Conservation (phyloP, 2,113 vertebrate genomes). For the Syngnathus scovelli region DNA sequence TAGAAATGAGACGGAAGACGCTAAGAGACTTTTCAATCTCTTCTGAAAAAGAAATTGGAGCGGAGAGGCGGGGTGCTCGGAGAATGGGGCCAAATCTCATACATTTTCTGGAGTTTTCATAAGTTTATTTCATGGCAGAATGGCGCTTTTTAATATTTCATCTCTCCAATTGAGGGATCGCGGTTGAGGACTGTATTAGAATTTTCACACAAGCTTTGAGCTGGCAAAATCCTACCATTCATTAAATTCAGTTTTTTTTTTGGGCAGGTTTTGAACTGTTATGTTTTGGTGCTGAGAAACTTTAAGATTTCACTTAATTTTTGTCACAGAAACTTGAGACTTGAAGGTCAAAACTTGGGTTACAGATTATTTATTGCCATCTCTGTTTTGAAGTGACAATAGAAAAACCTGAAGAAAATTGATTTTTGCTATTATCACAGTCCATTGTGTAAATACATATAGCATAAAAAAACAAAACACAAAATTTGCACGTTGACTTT, state of each 20-base stretch:
- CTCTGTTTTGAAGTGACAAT: no score
- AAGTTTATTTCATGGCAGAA: conserved; percentile 30
- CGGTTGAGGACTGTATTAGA: conserved; percentile 31
- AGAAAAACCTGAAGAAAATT: neutral
- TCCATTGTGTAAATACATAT: no score
- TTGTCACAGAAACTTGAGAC: no score
- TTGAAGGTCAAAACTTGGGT: no score
- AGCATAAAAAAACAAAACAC: no score
- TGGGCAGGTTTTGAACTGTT: neutral
- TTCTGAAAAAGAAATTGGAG: conserved; percentile 57
- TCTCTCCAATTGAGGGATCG: conserved; percentile 38
- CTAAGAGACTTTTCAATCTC: conserved; percentile 63
- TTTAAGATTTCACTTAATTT: neutral
- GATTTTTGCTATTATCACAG: no score
- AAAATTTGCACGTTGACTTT: conserved; percentile 6
- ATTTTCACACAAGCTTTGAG: conserved; percentile 20
- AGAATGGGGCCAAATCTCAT: conserved; percentile 47
- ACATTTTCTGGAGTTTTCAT: conserved; percentile 48
- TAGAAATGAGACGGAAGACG: conserved; percentile 58
- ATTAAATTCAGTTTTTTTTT: conserved; percentile 23
- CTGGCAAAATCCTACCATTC: conserved; percentile 15
- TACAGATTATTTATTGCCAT: no score
- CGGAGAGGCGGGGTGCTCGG: conserved; percentile 35
- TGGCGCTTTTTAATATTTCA: conserved; percentile 53
- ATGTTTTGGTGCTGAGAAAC: neutral